phyloP scores from a whole-genome alignment of 2,888 invertebrate species.

The Cephus runcator region DNA sequence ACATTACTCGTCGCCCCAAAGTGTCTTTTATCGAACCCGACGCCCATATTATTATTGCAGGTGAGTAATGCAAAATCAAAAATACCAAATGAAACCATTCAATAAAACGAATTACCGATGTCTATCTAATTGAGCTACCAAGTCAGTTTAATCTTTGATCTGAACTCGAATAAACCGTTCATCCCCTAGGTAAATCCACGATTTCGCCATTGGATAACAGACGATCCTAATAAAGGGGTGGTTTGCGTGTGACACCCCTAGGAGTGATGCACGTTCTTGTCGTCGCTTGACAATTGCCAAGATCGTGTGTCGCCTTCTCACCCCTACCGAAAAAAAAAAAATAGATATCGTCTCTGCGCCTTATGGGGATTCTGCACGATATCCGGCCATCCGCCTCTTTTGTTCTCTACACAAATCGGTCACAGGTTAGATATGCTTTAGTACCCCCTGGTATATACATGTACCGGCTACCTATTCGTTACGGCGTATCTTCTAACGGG shows the following conservation, averaged over 20 bases:
- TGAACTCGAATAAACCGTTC: not conserved
- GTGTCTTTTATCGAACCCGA: not conserved
- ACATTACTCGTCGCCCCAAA: not conserved
- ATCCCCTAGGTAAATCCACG: not conserved
- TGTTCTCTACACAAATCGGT: not conserved
- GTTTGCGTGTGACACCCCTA: not conserved
- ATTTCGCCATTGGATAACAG: not conserved
- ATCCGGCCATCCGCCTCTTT: not conserved
- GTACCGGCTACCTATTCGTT: not conserved
- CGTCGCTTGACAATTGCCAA: not conserved
- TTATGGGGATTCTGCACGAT: slow-evolving; percentile 7
- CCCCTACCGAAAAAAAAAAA: not conserved
- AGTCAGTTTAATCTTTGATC: not conserved
- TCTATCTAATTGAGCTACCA: not conserved
- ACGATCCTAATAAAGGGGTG: not conserved
- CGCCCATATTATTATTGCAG: not conserved
- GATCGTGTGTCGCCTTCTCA: not conserved
- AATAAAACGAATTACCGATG: not conserved
- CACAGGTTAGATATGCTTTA: not conserved
- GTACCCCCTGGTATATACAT: not conserved
- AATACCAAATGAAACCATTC: not conserved
- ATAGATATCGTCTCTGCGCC: not conserved
- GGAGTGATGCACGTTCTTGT: not conserved
- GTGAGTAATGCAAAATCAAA: not conserved
- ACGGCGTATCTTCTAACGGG: not conserved